Percentiles rank a stretch among this genome's conserved stretches.
These are phyloP conservation scores for Anguilla pacifica DNA, from an alignment of 2,797 vertebrate genomes.

Conservation along the genomic window DNA sequence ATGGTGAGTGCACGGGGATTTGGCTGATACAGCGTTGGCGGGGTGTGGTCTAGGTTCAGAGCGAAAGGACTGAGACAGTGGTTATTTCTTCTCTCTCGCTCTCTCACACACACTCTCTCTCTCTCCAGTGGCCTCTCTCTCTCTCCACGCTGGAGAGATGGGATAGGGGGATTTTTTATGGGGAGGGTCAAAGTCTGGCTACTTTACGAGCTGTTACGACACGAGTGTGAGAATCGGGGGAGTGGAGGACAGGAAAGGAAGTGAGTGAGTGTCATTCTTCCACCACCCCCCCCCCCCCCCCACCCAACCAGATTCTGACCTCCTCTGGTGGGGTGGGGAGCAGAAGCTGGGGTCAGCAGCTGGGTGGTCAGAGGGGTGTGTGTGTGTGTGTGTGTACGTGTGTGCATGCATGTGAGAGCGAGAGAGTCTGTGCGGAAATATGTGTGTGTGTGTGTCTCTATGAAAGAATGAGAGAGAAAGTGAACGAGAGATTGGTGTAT, in stretches of 20 bases:
- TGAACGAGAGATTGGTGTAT: constrained; percentile 39
- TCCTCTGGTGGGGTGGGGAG: constrained; percentile 65
- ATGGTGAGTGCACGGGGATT: too few species aligned
- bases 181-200: constrained; percentile 75
- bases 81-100: constrained; percentile 19
- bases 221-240: constrained; percentile 67
- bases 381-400: constrained; percentile 16
- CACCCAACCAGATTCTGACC: constrained; percentile 54
- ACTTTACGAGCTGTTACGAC: constrained; percentile 79
- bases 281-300: constrained; percentile 20
- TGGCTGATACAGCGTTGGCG: background rate
- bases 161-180: constrained; percentile 27
- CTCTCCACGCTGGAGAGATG: constrained; percentile 26
- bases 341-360: constrained; percentile 62
- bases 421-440: constrained; percentile 27
- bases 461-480: background rate
- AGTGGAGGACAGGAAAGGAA: constrained; percentile 43
- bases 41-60: background rate
- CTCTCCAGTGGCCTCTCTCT: background rate
- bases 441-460: constrained; percentile 37
- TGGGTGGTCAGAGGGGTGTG: constrained; percentile 70
- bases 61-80: background rate
- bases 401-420: background rate
- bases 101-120: constrained; percentile 16
- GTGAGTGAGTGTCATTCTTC: constrained; percentile 65